Percentiles rank a stretch among this genome's conserved stretches.
Conservation (phyloP, 2,113 vertebrate species). For the Puma concolor region DNA sequence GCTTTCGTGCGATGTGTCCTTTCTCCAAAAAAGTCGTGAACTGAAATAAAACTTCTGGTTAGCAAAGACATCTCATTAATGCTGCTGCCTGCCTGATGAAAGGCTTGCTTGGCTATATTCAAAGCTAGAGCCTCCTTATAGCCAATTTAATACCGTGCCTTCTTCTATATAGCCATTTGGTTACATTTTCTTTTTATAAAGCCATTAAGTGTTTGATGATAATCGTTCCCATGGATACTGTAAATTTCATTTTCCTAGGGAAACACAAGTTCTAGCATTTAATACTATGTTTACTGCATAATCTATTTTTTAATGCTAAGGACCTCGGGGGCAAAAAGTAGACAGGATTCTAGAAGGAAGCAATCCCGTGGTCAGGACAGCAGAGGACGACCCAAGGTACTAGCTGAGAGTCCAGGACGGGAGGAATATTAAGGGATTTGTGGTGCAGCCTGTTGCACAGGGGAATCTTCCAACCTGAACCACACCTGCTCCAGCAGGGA, state of each 20-base stretch:
- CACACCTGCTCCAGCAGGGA: neutral
- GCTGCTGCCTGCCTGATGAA: neutral
- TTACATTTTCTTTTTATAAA: slow-evolving; percentile 61
- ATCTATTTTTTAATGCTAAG: slow-evolving; percentile 46
- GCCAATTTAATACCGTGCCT: neutral
- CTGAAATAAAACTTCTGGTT: neutral
- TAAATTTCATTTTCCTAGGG: slow-evolving; percentile 64
- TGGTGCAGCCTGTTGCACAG: neutral
- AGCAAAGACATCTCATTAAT: neutral
- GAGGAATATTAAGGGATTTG: neutral
- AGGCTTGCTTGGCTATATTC: neutral
- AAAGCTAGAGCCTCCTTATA: neutral
- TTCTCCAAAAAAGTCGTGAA: neutral
- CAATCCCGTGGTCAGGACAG: neutral
- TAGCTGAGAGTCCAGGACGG: too few relatives aligned
- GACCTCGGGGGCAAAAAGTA: neutral
- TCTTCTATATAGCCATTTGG: neutral
- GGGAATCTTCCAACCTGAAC: neutral
- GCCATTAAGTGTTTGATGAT: slow-evolving; percentile 60
- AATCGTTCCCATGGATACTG: slow-evolving; percentile 57
- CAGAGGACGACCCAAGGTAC: neutral
- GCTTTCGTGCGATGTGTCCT: neutral
- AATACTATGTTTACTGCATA: slow-evolving; percentile 22
- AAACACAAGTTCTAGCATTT: slow-evolving; percentile 54
- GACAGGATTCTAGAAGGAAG: neutral